These are phyloP conservation scores for Hirudo medicinalis DNA, from an alignment of 1,140 invertebrate genomes.

Conservation along the genomic window DNA sequence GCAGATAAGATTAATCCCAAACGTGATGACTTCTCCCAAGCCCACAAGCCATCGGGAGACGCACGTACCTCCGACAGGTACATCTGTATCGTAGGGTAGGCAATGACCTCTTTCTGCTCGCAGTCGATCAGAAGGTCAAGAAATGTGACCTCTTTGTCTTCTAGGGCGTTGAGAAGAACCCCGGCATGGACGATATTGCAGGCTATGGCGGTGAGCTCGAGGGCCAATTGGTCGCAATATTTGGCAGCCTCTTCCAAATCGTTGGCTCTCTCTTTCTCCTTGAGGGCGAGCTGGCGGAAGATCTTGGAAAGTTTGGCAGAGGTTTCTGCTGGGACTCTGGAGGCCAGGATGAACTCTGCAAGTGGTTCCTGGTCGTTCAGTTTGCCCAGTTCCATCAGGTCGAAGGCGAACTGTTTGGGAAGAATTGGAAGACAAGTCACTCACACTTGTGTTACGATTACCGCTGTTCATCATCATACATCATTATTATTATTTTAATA, in stretches of 20 bases:
- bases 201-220: constrained; percentile 80
- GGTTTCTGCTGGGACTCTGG: constrained; percentile 90
- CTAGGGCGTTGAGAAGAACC: constrained; percentile 34
- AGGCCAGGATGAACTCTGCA: constrained; percentile 87
- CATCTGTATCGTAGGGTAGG: constrained; percentile 46
- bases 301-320: constrained; percentile 86
- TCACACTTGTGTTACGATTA: too few species aligned
- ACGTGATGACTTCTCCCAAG: too few species aligned
- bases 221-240: constrained; percentile 92
- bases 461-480: too few species aligned
- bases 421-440: too few species aligned
- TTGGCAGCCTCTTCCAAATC: constrained; percentile 85
- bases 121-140: constrained; percentile 94
- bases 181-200: constrained; percentile 76
- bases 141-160: constrained; percentile 57
- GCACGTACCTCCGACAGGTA: constrained; percentile 54
- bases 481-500: too few species aligned
- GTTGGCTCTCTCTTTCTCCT: constrained; percentile 88
- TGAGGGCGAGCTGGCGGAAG: constrained; percentile 60
- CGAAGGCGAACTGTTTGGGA: constrained; percentile 74
- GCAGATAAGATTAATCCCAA: too few species aligned
- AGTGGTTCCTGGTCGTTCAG: constrained; percentile 89
- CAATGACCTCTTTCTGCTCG: constrained; percentile 83
- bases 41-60: constrained; percentile 53
- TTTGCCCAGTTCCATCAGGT: constrained; percentile 95